A percentile compares a stretch with the other conserved stretches of the same genome.
Evolutionary conservation across 92 coral and sea anemone genomes (phyloP).

Genomic region (Virgularia gustaviana): DNA sequence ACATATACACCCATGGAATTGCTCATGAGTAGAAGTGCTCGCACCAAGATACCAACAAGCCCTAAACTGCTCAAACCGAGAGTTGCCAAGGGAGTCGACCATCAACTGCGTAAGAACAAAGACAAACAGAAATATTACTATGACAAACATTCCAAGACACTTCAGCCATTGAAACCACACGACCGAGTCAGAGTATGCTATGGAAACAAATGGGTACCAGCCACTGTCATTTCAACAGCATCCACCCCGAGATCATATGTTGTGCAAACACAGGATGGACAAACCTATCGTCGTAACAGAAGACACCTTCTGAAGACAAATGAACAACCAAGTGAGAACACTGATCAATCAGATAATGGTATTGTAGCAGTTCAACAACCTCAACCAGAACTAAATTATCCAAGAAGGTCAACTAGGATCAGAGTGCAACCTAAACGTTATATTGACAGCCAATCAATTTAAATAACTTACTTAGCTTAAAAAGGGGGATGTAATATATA

Average conservation of each 20-base stretch:
- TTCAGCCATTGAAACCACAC: conserved; percentile 37
- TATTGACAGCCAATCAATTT: neutral
- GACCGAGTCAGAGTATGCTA: conserved; percentile 47
- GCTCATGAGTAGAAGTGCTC: conserved; percentile 11
- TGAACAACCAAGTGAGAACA: neutral
- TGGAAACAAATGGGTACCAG: conserved; percentile 56
- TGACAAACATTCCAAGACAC: conserved; percentile 30
- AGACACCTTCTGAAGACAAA: conserved; percentile 31
- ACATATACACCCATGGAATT: conserved; percentile 42
- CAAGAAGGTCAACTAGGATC: neutral
- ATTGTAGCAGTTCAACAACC: neutral
- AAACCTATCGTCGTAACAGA: conserved; percentile 50
- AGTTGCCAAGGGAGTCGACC: conserved; percentile 16
- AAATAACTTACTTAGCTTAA: neutral
- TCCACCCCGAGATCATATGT: conserved; percentile 44
- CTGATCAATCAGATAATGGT: neutral
- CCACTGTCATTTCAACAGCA: conserved; percentile 4
- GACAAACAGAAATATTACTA: conserved; percentile 37
- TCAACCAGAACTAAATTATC: neutral
- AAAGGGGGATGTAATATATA: neutral
- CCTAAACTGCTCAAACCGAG: conserved; percentile 26
- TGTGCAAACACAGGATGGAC: conserved; percentile 48
- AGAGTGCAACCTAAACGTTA: neutral
- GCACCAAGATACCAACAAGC: conserved; percentile 25
- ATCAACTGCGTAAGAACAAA: conserved; percentile 50